Percentiles rank a stretch among this genome's conserved stretches.
These are phyloP conservation scores for Girardinus metallicus DNA, from an alignment of 2,797 vertebrate genomes.

Conservation along the genomic window DNA sequence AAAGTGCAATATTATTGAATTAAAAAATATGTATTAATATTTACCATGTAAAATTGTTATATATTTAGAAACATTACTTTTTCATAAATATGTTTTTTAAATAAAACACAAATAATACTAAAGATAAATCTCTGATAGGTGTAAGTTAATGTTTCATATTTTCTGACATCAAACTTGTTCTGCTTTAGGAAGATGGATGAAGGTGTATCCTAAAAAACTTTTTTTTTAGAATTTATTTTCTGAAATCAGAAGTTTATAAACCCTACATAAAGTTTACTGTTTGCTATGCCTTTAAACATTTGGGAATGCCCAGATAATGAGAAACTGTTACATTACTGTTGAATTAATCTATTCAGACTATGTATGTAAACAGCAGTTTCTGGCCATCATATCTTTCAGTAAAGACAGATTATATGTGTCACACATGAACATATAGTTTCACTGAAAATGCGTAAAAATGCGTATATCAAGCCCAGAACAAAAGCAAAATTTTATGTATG, in stretches of 20 bases:
- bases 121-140: background rate
- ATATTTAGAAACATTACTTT: background rate
- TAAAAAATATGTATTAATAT: background rate
- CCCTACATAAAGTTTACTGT: background rate
- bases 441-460: background rate
- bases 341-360: background rate
- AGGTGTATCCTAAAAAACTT: background rate
- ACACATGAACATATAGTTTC: background rate
- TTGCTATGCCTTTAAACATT: background rate
- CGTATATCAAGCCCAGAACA: background rate
- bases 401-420: background rate
- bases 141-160: background rate
- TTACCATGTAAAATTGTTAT: background rate
- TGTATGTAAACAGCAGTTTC: background rate
- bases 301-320: background rate
- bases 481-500: background rate
- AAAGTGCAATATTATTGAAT: background rate
- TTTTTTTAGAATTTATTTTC: background rate
- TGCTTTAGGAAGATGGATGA: background rate
- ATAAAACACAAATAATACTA: background rate
- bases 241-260: background rate
- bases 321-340: background rate
- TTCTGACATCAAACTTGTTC: background rate
- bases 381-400: background rate
- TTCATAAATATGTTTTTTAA: background rate